phyloP scores from a whole-genome alignment of 1,140 invertebrate species.

The Drosophila tristis region DNA sequence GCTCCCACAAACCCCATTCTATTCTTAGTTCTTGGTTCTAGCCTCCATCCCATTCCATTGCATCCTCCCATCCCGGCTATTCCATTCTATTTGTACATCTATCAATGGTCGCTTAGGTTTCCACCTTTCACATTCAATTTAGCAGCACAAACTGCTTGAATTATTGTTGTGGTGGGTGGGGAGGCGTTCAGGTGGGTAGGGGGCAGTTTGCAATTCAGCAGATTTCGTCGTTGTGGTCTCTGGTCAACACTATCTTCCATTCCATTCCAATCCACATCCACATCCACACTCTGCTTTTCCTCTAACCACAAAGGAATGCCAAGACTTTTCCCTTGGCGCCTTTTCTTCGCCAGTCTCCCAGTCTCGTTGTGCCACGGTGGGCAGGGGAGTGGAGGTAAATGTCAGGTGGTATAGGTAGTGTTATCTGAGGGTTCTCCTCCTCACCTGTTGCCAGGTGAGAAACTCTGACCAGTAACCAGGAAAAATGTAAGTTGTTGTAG shows the following conservation, averaged over 20 bases:
- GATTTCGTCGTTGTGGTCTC: slow-evolving; percentile 43
- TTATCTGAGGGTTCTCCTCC: slow-evolving; percentile 7
- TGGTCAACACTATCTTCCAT: slow-evolving; percentile 27
- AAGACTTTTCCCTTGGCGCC: slow-evolving; percentile 20
- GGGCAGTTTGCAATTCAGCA: slow-evolving; percentile 27
- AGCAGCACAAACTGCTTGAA: slow-evolving; percentile 21
- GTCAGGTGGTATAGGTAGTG: background rate
- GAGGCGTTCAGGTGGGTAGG: no score
- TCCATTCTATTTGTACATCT: no score
- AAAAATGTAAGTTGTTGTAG: background rate
- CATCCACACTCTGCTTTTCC: slow-evolving; percentile 1
- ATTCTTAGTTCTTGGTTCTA: no score
- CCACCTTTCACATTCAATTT: slow-evolving; percentile 15
- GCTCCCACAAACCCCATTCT: no score
- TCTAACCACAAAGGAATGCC: slow-evolving; percentile 28
- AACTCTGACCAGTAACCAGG: slow-evolving; percentile 16
- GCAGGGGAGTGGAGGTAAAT: background rate
- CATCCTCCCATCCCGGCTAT: no score
- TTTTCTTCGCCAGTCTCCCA: background rate
- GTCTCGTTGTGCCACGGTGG: background rate
- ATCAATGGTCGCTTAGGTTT: no score
- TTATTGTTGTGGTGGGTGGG: slow-evolving; percentile 20
- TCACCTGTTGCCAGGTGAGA: slow-evolving; percentile 42
- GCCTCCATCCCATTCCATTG: no score
- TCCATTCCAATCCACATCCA: slow-evolving; percentile 4